Evolutionary conservation across 2,797 vertebrate genomes (phyloP).

Genomic region (Schizothorax lantsangensis): DNA sequence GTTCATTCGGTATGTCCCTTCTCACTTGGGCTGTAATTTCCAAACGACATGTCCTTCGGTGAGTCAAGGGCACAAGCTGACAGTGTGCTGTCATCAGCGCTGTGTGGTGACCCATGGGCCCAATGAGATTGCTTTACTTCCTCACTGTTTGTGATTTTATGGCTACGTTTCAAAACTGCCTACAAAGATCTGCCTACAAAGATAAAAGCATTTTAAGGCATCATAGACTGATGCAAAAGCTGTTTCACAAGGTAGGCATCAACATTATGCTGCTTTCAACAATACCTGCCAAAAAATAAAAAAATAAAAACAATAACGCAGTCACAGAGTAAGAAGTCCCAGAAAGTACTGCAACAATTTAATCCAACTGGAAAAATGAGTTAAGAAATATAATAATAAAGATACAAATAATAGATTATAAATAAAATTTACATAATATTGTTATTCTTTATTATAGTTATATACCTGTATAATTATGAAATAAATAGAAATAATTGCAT

Average conservation of each 20-base stretch:
- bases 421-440: background rate
- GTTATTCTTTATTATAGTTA: background rate
- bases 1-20: background rate
- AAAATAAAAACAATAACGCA: background rate
- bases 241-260: background rate
- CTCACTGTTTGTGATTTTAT: background rate
- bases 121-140: slow-evolving; percentile 3
- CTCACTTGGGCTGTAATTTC: background rate
- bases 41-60: background rate
- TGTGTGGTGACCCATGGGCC: slow-evolving; percentile 7
- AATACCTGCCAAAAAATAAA: background rate
- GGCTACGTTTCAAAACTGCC: background rate
- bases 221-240: background rate
- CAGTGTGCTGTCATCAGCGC: background rate
- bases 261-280: background rate
- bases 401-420: background rate
- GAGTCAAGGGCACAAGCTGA: background rate
- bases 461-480: background rate
- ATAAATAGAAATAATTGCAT: background rate
- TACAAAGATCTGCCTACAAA: background rate
- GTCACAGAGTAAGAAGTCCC: background rate
- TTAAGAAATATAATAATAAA: background rate
- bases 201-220: background rate
- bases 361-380: background rate
- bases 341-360: background rate